Conservation (phyloP, 2,113 vertebrate genomes). For the Aspidoscelis tigris region DNA sequence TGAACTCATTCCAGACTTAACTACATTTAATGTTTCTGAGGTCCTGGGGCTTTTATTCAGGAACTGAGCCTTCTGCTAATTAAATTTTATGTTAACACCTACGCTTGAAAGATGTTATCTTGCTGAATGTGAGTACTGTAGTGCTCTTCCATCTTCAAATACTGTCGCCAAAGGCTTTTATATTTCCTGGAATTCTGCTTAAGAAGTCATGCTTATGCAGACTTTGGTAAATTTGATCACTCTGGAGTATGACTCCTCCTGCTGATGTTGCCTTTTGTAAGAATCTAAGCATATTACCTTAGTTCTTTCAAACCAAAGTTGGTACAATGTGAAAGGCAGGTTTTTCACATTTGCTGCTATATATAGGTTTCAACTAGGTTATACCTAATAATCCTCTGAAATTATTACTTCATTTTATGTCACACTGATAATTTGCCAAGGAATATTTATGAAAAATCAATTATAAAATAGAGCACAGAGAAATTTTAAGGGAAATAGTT, state of each 20-base stretch:
- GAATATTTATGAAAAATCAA: too few relatives aligned
- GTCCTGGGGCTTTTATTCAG: neutral
- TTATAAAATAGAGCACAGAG: too few relatives aligned
- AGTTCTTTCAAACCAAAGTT: neutral
- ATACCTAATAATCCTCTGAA: too few relatives aligned
- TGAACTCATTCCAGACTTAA: neutral
- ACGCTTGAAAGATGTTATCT: slow-evolving; percentile 10
- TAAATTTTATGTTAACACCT: slow-evolving; percentile 15
- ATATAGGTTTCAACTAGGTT: too few relatives aligned
- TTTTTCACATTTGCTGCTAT: neutral
- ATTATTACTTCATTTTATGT: too few relatives aligned
- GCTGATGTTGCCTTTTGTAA: neutral
- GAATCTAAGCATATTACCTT: neutral
- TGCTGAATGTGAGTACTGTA: neutral
- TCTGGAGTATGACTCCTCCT: neutral
- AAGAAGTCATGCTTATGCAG: slow-evolving; percentile 3
- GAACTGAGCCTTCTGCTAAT: neutral
- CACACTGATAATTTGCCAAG: too few relatives aligned
- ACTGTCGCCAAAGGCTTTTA: slow-evolving; percentile 6
- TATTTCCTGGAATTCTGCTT: neutral
- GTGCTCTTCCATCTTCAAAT: slow-evolving; percentile 1
- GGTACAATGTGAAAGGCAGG: neutral
- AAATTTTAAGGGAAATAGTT: too few relatives aligned
- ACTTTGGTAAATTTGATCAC: neutral
- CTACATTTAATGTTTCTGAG: slow-evolving; percentile 6